These are phyloP conservation scores for Pongo abelii DNA, from an alignment of 2,113 vertebrate species.

Conservation along the genomic window DNA sequence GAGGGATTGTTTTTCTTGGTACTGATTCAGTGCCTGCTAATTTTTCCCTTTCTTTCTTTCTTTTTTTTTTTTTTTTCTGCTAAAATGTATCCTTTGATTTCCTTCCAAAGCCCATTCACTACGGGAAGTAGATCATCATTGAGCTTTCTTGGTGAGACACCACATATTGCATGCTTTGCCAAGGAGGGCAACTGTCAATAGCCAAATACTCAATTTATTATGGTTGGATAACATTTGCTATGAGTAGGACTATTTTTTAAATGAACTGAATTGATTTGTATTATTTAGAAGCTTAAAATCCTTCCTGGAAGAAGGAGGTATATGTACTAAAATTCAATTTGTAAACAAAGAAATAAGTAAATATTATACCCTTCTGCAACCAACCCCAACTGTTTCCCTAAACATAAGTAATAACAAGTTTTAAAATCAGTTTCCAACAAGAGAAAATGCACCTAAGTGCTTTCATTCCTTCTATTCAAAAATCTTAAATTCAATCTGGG, in stretches of 20 bases:
- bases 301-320: background rate
- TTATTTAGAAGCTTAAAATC: conserved; percentile 39
- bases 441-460: conserved; percentile 16
- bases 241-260: background rate
- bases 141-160: conserved; percentile 41
- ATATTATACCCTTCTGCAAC: background rate
- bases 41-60: background rate
- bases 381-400: background rate
- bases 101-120: conserved; percentile 30
- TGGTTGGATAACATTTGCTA: background rate
- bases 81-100: conserved; percentile 45
- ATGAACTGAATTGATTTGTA: background rate
- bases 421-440: conserved; percentile 26
- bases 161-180: background rate
- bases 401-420: background rate
- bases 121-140: conserved; percentile 29
- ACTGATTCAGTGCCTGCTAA: conserved; percentile 3
- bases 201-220: background rate
- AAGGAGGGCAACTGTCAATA: conserved; percentile 21
- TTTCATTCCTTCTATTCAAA: background rate
- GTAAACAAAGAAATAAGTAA: conserved; percentile 17
- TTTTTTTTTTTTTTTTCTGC: background rate
- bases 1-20: conserved; percentile 46
- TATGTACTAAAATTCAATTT: conserved; percentile 28
- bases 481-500: background rate